Conservation (phyloP, 2,888 invertebrate species). For the Catocala nupta region DNA sequence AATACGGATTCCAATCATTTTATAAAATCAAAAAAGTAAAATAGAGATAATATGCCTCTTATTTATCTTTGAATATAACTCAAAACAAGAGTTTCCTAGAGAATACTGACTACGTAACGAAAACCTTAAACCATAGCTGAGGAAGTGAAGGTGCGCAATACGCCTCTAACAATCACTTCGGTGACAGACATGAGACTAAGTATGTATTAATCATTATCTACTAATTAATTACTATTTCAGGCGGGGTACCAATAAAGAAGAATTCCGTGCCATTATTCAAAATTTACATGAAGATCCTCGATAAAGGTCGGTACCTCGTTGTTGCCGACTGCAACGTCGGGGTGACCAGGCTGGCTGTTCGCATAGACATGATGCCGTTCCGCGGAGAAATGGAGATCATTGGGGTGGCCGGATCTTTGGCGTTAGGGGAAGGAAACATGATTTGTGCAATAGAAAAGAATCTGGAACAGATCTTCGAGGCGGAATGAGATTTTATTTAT, state of each 20-base stretch:
- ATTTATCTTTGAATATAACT: too few relatives aligned
- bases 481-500: neutral
- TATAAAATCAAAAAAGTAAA: too few relatives aligned
- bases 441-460: slow-evolving; percentile 6
- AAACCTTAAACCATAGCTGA: too few relatives aligned
- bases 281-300: slow-evolving; percentile 52
- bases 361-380: neutral
- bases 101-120: too few relatives aligned
- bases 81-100: too few relatives aligned
- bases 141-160: too few relatives aligned
- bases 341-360: slow-evolving; percentile 14
- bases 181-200: too few relatives aligned
- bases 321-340: slow-evolving; percentile 56
- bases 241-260: slow-evolving; percentile 7
- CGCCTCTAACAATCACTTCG: too few relatives aligned
- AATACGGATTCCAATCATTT: too few relatives aligned
- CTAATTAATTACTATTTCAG: slow-evolving; percentile 9
- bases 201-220: too few relatives aligned
- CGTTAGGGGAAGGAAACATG: slow-evolving; percentile 5
- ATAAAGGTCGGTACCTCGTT: slow-evolving; percentile 49
- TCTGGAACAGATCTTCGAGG: slow-evolving; percentile 7
- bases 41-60: too few relatives aligned
- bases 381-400: slow-evolving; percentile 6
- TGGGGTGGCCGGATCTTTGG: slow-evolving; percentile 5
- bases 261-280: slow-evolving; percentile 50